Conservation (phyloP, 2,888 invertebrate genomes). For the Epicampocera succincta region DNA sequence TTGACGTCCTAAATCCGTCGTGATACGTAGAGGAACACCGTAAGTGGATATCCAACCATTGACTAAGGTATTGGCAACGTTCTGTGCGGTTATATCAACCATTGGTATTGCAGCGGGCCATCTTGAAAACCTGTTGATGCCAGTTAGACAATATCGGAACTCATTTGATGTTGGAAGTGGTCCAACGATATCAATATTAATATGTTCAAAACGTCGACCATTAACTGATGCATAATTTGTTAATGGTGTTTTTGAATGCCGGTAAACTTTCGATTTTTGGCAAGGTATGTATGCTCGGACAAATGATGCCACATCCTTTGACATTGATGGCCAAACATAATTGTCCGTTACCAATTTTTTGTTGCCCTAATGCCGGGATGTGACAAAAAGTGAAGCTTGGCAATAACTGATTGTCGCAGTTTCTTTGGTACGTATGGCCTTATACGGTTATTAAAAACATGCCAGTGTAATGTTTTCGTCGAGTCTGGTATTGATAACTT, state of each 20-base stretch:
- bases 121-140: conserved; percentile 19
- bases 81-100: conserved; percentile 17
- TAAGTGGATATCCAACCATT: conserved; percentile 9
- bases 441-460: background rate
- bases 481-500: too few species aligned
- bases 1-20: too few species aligned
- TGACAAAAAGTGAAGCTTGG: conserved; percentile 12
- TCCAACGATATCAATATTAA: too few species aligned
- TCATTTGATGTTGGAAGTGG: too few species aligned
- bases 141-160: background rate
- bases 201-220: too few species aligned
- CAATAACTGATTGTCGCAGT: background rate
- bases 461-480: too few species aligned
- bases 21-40: background rate
- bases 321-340: too few species aligned
- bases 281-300: too few species aligned
- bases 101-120: conserved; percentile 19
- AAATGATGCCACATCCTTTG: too few species aligned
- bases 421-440: background rate
- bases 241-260: too few species aligned
- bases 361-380: conserved; percentile 5
- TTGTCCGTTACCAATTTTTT: background rate
- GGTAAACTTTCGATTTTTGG: too few species aligned
- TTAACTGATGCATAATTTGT: too few species aligned
- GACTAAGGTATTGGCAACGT: background rate